A percentile compares a stretch with the other conserved stretches of the same genome.
phyloP scores from a whole-genome alignment of 2,797 vertebrate species.

The Sebastes cheni region DNA sequence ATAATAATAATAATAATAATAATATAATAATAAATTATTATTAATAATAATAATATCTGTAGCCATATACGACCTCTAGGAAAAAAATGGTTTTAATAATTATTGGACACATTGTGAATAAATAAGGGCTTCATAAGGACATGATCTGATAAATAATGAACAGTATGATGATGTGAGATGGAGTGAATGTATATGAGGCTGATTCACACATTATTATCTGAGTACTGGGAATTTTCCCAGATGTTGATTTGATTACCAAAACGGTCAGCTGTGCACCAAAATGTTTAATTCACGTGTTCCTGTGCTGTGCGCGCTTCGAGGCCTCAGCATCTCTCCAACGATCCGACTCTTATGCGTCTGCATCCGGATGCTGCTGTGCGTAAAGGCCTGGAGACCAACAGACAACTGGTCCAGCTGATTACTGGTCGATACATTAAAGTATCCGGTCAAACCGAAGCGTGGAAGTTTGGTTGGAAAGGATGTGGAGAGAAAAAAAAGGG shows the following conservation, averaged over 20 bases:
- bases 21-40: background rate
- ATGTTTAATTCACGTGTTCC: background rate
- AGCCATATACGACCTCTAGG: background rate
- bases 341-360: background rate
- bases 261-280: background rate
- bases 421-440: background rate
- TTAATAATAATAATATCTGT: background rate
- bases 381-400: background rate
- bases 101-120: background rate
- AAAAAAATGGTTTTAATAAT: accelerated
- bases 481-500: background rate
- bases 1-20: too few relatives aligned
- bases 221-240: background rate
- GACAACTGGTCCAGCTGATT: background rate
- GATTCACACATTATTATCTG: background rate
- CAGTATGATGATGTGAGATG: background rate
- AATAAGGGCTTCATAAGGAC: background rate
- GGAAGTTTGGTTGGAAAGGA: background rate
- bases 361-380: background rate
- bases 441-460: background rate
- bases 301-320: background rate
- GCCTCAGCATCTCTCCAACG: slow-evolving; percentile 29
- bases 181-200: background rate
- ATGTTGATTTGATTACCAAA: background rate
- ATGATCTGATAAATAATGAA: background rate